Evolutionary conservation across 30 jellyfish, hydroid and myxozoan species (phyloP), one percentile per base, ranked within the genome.

Genomic region (Sanderia malayensis): DNA sequence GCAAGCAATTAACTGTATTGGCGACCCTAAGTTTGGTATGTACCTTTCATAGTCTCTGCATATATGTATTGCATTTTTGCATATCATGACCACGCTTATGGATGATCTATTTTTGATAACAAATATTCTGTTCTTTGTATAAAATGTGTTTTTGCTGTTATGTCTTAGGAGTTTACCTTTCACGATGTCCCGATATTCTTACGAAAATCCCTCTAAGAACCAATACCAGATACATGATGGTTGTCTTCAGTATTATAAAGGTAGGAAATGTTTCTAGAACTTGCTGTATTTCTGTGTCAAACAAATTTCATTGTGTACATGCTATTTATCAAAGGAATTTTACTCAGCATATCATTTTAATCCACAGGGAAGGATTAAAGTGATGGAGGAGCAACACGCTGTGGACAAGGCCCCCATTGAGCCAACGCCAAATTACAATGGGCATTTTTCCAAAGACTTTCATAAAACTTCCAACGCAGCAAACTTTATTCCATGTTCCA

Each of bases 351-450:
- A n/a, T n/a, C n/a, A n/a, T n/a, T n/a, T n/a, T n/a, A n/a, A n/a
- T 66, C 57, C 8, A 21, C 65, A 79, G 91, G 91, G 91, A 2
- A 76, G 91, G 18, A 23, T 79, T 7, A 67, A 70, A 37, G 64
- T 74, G 22, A 53, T 74, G 8, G 80, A 28, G 15, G 85, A 64
- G 22, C 84, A 67, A 34, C 34, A 25, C 41, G 73, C 28, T 15
- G 24, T 23, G 24, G 76, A 31, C 37, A 73, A 74, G 24, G 64
- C 18, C 4, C 71, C 61, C 20, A 70, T 87, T 61, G 96, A 87
- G 24, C 96, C 96, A 13, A 80, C 96, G 1, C 96, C 96, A 10
- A 74, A 60, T 26, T 83, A 41, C 49, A 95, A 87, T 52, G 89
- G 91, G 0, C 96, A 87, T 53, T 23, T 81, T 22, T 80, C 96